A percentile compares a stretch with the other conserved stretches of the same genome.
Evolutionary conservation across 2,797 vertebrate species (phyloP).

Genomic region (Thaleichthys pacificus): DNA sequence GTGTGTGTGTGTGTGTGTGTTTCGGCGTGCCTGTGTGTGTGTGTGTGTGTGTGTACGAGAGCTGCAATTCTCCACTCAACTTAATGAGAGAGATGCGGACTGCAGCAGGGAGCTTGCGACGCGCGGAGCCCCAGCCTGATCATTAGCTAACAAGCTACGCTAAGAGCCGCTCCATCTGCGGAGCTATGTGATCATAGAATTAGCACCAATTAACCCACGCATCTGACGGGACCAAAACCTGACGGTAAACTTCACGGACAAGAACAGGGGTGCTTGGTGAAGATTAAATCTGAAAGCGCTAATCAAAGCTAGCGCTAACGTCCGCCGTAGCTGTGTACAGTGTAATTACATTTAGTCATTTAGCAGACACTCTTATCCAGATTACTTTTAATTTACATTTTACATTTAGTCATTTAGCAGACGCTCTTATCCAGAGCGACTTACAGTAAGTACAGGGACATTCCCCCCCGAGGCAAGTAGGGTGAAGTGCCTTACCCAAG

Average conservation of each 20-base stretch:
- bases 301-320: background rate
- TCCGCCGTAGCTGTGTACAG: background rate
- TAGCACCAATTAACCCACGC: slow-evolving; percentile 3
- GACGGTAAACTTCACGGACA: background rate
- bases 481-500: too few species aligned
- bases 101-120: background rate
- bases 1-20: background rate
- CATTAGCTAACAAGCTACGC: background rate
- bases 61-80: slow-evolving; percentile 18
- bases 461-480: too few species aligned
- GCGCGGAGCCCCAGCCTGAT: slow-evolving; percentile 4
- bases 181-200: slow-evolving; percentile 1
- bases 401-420: too few species aligned
- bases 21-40: slow-evolving; percentile 9
- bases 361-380: too few species aligned
- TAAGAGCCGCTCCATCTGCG: background rate
- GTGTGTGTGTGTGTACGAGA: background rate
- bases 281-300: background rate
- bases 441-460: too few species aligned
- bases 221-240: background rate
- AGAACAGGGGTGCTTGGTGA: background rate
- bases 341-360: background rate
- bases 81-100: slow-evolving; percentile 9
- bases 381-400: too few species aligned
- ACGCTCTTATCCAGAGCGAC: too few species aligned